Evolutionary conservation across 2,888 invertebrate genomes (phyloP), one percentile per base, ranked within the genome.

Genomic region (Drosophila limbata): DNA sequence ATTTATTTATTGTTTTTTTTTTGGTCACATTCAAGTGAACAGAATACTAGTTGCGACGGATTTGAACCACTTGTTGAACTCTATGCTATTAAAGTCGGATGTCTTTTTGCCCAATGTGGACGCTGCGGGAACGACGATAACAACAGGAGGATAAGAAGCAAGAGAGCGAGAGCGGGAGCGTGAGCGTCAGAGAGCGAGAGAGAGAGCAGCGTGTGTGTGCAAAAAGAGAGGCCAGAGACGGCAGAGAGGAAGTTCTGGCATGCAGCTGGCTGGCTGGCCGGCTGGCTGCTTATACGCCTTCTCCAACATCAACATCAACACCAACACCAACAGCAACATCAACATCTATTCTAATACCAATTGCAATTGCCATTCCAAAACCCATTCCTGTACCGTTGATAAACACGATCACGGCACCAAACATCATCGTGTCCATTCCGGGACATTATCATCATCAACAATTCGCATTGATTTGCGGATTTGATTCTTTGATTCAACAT

Each of bases 181-280:
- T 33, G 13, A 50, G 42, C 21, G 45, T n/a, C n/a, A 1, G 25
- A 37, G 45, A 44, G 15, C 4, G 15, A 1, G 45, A 9, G 15
- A 35, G 57, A 15, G 21, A 52, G 42, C 25, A 47, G 31, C 10
- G 31, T 19, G 40, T 28, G 59, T n/a, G 45, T 45, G 40, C 9
- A 47, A 45, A 39, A 44, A 61, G 59, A 53, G 45, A 13, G 33
- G 33, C 13, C 50, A n/a, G 53, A 63, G 48, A 64, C 53, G 66
- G 17, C 56, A 55, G 70, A 56, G 57, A 53, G 60, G 39, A 52
- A 70, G 48, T 64, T 56, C 33, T 79, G 82, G 87, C 79, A 83
- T 87, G 87, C 87, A 84, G 84, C 79, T 81, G 63, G 82, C 82
- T 79, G 66, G 77, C 86, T 76, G 77, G 77, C 79, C 76, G 79